A percentile compares a stretch with the other conserved stretches of the same genome.
Evolutionary conservation across 2,113 vertebrate genomes (phyloP).

Genomic region (Dicrurus megarhynchus): DNA sequence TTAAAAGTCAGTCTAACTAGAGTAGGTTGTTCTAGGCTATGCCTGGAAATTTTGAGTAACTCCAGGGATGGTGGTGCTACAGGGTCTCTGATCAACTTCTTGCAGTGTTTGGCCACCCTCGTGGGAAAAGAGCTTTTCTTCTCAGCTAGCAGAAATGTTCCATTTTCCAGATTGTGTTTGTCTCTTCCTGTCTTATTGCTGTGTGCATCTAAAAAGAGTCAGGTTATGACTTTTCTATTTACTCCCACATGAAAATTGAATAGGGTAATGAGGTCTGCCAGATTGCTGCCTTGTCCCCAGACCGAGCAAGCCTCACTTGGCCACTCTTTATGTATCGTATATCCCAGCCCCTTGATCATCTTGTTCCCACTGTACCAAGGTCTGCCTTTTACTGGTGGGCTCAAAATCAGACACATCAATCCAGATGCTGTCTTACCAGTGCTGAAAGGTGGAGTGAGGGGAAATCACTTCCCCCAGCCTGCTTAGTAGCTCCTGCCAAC

Average conservation of each 20-base stretch:
- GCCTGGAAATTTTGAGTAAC: background rate
- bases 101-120: background rate
- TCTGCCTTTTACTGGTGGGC: background rate
- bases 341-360: background rate
- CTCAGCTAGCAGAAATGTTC: background rate
- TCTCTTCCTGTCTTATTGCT: background rate
- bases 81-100: background rate
- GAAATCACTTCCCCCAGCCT: background rate
- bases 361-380: background rate
- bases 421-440: background rate
- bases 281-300: background rate
- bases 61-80: background rate
- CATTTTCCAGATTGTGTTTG: rapidly evolving
- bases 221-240: rapidly evolving
- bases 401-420: background rate
- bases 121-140: background rate
- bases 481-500: background rate
- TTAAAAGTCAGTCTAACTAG: background rate
- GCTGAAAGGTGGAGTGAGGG: background rate
- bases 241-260: background rate
- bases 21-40: background rate
- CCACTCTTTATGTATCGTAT: background rate
- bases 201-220: background rate
- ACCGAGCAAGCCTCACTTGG: background rate
- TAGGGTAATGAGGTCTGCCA: background rate